Conservation (phyloP, 2,113 vertebrate genomes). For the Carlito syrichta region DNA sequence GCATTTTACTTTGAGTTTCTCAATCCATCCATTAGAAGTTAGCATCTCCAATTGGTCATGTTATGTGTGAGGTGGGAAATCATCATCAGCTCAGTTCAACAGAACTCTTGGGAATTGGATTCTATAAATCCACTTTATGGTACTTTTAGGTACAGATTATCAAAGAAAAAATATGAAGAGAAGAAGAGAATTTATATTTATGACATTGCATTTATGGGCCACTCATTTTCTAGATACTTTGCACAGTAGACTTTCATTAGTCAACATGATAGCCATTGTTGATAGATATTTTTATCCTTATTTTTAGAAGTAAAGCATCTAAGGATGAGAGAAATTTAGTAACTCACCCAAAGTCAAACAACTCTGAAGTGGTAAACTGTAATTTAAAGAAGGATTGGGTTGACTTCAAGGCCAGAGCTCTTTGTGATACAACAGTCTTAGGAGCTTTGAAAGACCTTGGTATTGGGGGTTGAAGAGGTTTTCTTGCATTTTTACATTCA, state of each 20-base stretch:
- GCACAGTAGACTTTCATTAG: background rate
- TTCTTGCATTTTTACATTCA: background rate
- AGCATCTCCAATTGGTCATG: background rate
- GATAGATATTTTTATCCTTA: background rate
- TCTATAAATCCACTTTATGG: background rate
- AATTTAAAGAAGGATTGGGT: background rate
- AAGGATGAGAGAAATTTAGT: background rate
- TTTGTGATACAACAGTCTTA: background rate
- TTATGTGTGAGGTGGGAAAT: background rate
- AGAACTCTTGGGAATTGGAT: background rate
- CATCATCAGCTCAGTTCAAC: background rate
- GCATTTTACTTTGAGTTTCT: constrained; percentile 5
- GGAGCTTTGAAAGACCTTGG: background rate
- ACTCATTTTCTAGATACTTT: background rate
- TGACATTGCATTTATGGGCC: background rate
- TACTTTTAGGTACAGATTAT: background rate
- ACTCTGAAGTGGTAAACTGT: background rate
- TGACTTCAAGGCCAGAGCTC: background rate
- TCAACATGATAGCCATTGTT: background rate
- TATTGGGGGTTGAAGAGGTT: background rate
- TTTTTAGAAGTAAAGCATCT: background rate
- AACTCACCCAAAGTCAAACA: background rate
- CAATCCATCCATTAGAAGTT: background rate
- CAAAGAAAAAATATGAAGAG: background rate
- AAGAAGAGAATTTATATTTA: background rate